Evolutionary conservation across 2,797 vertebrate species (phyloP).

Genomic region (Sternarchorhynchus goeldii): DNA sequence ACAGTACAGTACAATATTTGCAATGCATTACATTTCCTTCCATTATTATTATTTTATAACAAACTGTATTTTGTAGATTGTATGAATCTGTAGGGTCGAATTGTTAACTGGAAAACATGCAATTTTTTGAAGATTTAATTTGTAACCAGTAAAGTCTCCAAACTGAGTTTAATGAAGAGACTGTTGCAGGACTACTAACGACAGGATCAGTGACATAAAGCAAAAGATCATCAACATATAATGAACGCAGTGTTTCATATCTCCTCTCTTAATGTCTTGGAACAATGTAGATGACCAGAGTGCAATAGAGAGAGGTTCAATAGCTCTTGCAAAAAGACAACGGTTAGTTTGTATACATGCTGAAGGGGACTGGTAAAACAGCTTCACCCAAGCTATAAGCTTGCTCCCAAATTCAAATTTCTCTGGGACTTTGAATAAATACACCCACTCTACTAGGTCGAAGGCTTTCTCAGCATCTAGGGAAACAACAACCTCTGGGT

Average conservation of each 20-base stretch:
- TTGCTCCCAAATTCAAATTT: neutral
- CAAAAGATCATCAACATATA: conserved; percentile 29
- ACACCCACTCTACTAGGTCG: neutral
- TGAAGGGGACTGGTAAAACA: neutral
- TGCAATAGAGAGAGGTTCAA: conserved; percentile 21
- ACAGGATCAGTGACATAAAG: neutral
- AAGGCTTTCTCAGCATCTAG: conserved; percentile 15
- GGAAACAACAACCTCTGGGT: neutral
- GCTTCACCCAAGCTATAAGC: no score
- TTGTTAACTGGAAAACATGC: no score
- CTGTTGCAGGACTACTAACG: no score
- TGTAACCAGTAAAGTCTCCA: no score
- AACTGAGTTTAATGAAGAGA: neutral
- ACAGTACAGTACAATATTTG: no score
- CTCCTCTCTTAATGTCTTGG: neutral
- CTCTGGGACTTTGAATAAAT: neutral
- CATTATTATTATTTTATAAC: no score
- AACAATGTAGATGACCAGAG: neutral
- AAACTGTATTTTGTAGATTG: no score
- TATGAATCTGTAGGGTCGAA: no score
- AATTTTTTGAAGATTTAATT: no score
- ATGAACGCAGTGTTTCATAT: neutral
- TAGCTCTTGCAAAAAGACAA: conserved; percentile 11
- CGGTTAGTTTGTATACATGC: neutral
- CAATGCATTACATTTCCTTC: no score